Evolutionary conservation across 2,113 vertebrate genomes (phyloP), one percentile per base, ranked within the genome.

Genomic region (Percina caprodes): DNA sequence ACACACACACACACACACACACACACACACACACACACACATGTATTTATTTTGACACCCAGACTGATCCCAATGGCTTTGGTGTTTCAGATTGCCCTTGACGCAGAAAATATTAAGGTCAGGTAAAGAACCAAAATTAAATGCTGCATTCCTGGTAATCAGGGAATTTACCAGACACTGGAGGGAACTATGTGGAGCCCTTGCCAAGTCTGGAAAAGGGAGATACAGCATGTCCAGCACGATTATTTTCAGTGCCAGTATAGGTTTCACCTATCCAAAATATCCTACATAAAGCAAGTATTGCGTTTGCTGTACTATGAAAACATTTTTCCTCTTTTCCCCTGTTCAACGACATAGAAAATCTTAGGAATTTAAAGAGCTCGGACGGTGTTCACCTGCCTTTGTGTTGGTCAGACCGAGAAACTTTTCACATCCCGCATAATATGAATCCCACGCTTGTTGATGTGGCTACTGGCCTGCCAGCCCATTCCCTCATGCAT

Each of bases 61-160:
- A 52, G 74, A 59, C 71, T 70, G 69, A 74, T 82, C 56, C 75
- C 62, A 24, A 30, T 24, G 73, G 80, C 70, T 86, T 71, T 42
- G 66, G 84, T 75, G 84, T 69, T 78, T 79, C 16, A 14, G 82
- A 54, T 83, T 69, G 83, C 68, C 83, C 82, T 83, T 81, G 82
- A 83, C 8, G 59, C 70, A 73, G 62, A 66, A 58, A 78, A 82
- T 72, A 88, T 90, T 82, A 85, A 85, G 82, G 89, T 89, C 86
- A 86, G 60, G 59, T 70, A 77, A 78, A 78, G 81, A 82, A 79
- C 39, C 80, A 77, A 77, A 84, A 83, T 79, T 54, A 88, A 86
- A 88, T 61, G 67, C 69, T 82, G 82, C 77, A 88, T 88, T 91
- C 83, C 72, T 76, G 42, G 84, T 70, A 82, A 91, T 88, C 69